Evolutionary conservation across 2,797 vertebrate genomes (phyloP).

Genomic region (Huso huso): DNA sequence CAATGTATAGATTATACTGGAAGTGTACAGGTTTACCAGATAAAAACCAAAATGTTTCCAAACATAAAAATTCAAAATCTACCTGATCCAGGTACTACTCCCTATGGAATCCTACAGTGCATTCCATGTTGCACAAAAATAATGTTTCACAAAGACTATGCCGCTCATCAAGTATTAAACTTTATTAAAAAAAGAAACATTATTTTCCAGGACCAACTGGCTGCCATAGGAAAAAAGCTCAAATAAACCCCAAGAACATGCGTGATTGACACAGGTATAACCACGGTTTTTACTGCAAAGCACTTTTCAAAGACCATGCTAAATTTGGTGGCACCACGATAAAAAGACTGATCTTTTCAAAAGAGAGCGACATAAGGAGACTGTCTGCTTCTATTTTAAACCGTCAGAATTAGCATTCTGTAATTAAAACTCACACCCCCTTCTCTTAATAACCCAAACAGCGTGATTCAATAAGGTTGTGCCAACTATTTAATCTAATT

Average conservation of each 20-base stretch:
- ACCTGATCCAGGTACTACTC: no score
- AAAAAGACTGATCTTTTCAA: conserved; percentile 2
- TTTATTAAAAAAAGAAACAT: not conserved
- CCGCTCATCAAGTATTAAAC: not conserved
- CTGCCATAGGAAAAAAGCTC: conserved; percentile 4
- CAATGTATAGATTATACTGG: no score
- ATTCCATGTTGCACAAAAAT: not conserved
- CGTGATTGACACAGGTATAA: conserved; percentile 7
- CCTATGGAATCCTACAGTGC: no score
- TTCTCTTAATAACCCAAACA: conserved; percentile 77
- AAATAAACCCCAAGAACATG: not conserved
- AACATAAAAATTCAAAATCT: no score
- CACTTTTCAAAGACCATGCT: conserved; percentile 1
- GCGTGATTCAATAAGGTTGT: conserved; percentile 75
- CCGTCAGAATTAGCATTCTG: conserved; percentile 76
- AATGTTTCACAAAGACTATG: conserved; percentile 10
- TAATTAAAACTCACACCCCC: conserved; percentile 78
- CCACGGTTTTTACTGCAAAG: not conserved
- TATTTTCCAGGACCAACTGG: conserved; percentile 8
- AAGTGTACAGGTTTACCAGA: no score
- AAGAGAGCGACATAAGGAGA: conserved; percentile 24
- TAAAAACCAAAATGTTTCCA: no score
- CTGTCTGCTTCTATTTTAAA: conserved; percentile 71
- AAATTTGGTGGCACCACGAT: not conserved
- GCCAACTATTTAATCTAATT: conserved; percentile 80